Percentiles rank a stretch among this genome's conserved stretches.
Evolutionary conservation across 2,888 invertebrate genomes (phyloP).

Genomic region (Drosophila buzzatii): DNA sequence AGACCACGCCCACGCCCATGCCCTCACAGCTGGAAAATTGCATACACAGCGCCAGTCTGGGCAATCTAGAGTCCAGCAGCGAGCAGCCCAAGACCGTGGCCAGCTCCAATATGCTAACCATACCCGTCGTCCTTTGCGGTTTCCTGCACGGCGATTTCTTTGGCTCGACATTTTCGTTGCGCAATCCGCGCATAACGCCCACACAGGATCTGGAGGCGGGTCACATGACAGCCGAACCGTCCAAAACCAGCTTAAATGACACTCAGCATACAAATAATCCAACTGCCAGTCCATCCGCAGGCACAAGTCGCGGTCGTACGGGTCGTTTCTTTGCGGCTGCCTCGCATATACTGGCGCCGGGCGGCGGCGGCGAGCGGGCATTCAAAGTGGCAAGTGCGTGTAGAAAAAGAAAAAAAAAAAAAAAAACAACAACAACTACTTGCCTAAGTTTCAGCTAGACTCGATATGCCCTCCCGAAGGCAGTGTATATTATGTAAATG

Average conservation of each 20-base stretch:
- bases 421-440: neutral
- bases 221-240: slow-evolving; percentile 11
- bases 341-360: slow-evolving; percentile 56
- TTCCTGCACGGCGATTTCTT: slow-evolving; percentile 84
- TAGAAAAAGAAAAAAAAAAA: neutral
- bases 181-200: slow-evolving; percentile 58
- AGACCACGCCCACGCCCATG: slow-evolving; percentile 15
- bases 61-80: slow-evolving; percentile 44
- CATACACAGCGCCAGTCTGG: slow-evolving; percentile 65
- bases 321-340: slow-evolving; percentile 76
- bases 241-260: neutral
- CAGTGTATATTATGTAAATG: slow-evolving; percentile 16
- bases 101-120: slow-evolving; percentile 67
- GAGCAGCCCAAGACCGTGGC: slow-evolving; percentile 22
- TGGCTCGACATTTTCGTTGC: slow-evolving; percentile 73
- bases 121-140: slow-evolving; percentile 86
- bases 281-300: slow-evolving; percentile 11
- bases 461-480: slow-evolving; percentile 2
- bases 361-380: slow-evolving; percentile 26
- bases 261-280: neutral
- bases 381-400: slow-evolving; percentile 72
- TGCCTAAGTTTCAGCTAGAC: slow-evolving; percentile 21
- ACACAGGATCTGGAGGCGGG: slow-evolving; percentile 64
- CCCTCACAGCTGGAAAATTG: slow-evolving; percentile 38
- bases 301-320: slow-evolving; percentile 61